phyloP scores from a whole-genome alignment of 2,888 invertebrate species.

The Disparrhopalites patrizii region DNA sequence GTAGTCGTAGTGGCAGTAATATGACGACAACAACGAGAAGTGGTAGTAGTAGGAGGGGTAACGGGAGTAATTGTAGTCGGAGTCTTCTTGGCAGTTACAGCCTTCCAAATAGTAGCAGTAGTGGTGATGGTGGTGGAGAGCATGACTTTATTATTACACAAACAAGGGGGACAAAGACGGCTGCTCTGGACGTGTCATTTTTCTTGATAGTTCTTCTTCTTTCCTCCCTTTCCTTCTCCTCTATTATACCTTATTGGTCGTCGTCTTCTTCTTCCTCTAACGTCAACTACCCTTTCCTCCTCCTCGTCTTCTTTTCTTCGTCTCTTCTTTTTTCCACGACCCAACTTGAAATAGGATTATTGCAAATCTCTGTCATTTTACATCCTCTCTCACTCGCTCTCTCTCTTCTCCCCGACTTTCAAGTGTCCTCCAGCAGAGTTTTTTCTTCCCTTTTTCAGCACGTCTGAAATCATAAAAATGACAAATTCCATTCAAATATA shows the following conservation, averaged over 20 bases:
- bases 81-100: too few relatives aligned
- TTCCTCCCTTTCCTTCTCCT: too few relatives aligned
- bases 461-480: conserved; percentile 12
- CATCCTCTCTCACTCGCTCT: conserved; percentile 1
- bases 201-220: conserved; percentile 4
- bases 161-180: conserved; percentile 10
- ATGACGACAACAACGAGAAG: too few relatives aligned
- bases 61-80: too few relatives aligned
- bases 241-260: too few relatives aligned
- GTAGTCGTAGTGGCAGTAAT: not conserved
- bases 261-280: too few relatives aligned
- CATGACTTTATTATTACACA: conserved; percentile 14
- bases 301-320: too few relatives aligned
- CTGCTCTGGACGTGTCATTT: conserved; percentile 19
- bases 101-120: conserved; percentile 14
- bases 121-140: conserved; percentile 1
- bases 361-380: not conserved
- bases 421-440: too few relatives aligned
- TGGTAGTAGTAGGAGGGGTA: too few relatives aligned
- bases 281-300: too few relatives aligned
- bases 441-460: too few relatives aligned
- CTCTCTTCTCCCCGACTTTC: not conserved
- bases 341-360: conserved; percentile 9
- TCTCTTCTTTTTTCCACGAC: too few relatives aligned
- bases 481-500: not conserved